A percentile compares a stretch with the other conserved stretches of the same genome.
Evolutionary conservation across 2,888 invertebrate species (phyloP).

Genomic region (Diaprepes abbreviatus): DNA sequence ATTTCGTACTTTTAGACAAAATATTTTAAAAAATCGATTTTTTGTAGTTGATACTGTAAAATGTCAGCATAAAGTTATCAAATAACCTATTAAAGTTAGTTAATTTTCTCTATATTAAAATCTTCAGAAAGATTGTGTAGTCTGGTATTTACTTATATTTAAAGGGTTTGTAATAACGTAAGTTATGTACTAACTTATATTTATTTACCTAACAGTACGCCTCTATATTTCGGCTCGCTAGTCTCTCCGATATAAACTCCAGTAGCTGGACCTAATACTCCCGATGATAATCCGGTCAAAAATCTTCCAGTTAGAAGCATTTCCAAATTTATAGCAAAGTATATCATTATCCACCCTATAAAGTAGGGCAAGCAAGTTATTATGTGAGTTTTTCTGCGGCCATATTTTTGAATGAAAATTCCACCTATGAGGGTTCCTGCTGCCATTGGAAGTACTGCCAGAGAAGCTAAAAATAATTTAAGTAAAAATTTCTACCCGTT

Average conservation of each 20-base stretch:
- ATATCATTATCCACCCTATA: conserved; percentile 74
- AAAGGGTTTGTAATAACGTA: no score
- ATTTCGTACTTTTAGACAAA: no score
- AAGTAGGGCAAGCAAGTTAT: conserved; percentile 72
- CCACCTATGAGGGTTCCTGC: conserved; percentile 75
- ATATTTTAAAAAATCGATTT: no score
- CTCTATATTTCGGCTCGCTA: conserved; percentile 74
- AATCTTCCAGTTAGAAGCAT: conserved; percentile 68
- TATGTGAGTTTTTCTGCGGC: conserved; percentile 72
- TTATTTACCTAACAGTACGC: conserved; percentile 63
- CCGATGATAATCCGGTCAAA: conserved; percentile 62
- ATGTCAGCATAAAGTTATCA: no score
- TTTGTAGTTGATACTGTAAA: no score
- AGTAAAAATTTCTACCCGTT: neutral
- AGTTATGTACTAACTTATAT: neutral
- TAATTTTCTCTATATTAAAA: no score
- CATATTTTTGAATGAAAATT: conserved; percentile 74
- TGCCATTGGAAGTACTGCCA: conserved; percentile 76
- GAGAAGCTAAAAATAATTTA: conserved; percentile 73
- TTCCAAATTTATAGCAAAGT: conserved; percentile 70
- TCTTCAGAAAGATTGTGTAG: no score
- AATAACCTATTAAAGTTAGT: neutral
- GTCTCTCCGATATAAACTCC: conserved; percentile 61
- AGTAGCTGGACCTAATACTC: conserved; percentile 69
- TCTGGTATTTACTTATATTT: no score